Conservation (phyloP, 2,113 vertebrate genomes). For the Octodon degus region DNA sequence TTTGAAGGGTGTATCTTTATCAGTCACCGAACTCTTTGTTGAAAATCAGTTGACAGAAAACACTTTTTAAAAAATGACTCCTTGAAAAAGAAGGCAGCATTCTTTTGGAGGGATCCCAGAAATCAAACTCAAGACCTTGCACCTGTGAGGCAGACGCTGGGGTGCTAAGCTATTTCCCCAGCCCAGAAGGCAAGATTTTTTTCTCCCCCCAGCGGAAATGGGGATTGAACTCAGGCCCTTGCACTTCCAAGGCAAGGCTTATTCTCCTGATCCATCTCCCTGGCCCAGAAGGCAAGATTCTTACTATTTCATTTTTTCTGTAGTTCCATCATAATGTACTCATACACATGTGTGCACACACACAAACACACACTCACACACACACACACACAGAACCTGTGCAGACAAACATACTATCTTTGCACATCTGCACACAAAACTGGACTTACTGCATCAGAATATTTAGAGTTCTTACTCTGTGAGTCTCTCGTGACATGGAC, state of each 20-base stretch:
- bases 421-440: background rate
- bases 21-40: background rate
- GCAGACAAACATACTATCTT: background rate
- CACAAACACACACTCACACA: background rate
- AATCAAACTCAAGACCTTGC: no score
- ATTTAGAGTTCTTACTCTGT: background rate
- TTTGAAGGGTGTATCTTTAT: background rate
- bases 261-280: no score
- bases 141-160: no score
- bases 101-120: background rate
- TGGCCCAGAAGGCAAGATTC: background rate
- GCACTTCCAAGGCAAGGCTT: no score
- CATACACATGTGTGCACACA: background rate
- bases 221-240: no score
- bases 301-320: background rate
- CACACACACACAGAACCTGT: background rate
- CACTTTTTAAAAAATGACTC: background rate
- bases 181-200: background rate
- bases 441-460: no score
- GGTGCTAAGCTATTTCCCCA: no score
- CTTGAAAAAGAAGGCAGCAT: background rate
- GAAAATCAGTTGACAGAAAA: constrained; percentile 19
- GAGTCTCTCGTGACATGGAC: background rate
- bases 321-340: background rate
- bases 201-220: no score